Evolutionary conservation across 2,113 vertebrate genomes (phyloP), one percentile per base, ranked within the genome.

Genomic region (Poeciliopsis occidentalis): DNA sequence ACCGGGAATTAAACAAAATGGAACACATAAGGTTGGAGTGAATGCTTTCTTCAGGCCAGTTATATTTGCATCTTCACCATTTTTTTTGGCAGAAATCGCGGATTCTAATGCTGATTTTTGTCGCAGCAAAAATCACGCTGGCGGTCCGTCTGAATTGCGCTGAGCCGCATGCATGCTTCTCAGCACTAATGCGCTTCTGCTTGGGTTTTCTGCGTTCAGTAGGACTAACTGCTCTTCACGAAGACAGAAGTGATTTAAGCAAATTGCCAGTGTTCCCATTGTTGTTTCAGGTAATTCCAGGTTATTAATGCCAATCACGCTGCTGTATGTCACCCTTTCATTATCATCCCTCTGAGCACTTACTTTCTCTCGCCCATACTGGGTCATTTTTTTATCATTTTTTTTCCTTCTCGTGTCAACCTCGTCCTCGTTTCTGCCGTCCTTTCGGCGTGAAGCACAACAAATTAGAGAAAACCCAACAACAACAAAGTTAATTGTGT

Each of bases 291-390:
- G 93, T 94, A 93, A 94, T 93, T 92, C 87, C 85, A 88, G 90
- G 89, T 94, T 93, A 94, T 94, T 94, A 90, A 93, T 91, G 88
- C 82, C 91, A 94, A 90, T 93, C 93, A 92, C 85, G 75, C 64
- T 61, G 74, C 62, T 77, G 76, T 88, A 80, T 85, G 61, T 91
- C 86, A 92, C 85, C 91, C 91, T 44, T 81, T 92, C 88, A 94
- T 94, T 94, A 94, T 92, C 93, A 94, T 92, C 92, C 84, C 83
- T 85, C 82, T 81, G 89, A 87, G 87, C 87, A 83, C 90, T 92
- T 86, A 90, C 72, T 76, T 76, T 76, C 65, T 66, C 15, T 67
- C 8, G 31, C 71, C 65, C 5, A 63, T 68, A 67, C 37, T 75
- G 10, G 34, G 29, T 37, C 7, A 32, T 32, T 32, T 32, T 32